Base-by-base conservation (phyloP, 2,113 vertebrate genomes). In the Gnathochromis pfefferi region DNA sequence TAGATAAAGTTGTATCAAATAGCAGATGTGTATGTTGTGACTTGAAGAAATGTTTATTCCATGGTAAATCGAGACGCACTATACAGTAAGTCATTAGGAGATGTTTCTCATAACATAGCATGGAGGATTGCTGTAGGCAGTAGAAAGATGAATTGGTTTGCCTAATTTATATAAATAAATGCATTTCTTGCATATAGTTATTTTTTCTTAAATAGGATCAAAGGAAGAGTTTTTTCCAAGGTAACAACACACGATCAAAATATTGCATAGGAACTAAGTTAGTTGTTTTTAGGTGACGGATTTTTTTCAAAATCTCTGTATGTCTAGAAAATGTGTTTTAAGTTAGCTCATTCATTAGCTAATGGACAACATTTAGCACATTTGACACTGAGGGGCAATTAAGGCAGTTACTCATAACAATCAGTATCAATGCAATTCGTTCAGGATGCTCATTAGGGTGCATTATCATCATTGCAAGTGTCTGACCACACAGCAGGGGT, bases 381-480 rank as follows among this genome's bases (percentile, higher is more conserved):
- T 85, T 10, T 85, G 65, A 85, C 80, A 82, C 33, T 8, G 42
- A 49, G 60, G 38, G 23, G 19, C 73, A 87, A 85, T 90, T 73
- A 91, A 65, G 26, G 0, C 7, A 6, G 38, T 79, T 87, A 19
- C 80, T 55, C 17, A 35, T 51, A 85, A 80, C 86, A 88, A 80
- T 87, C 60, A 28, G 35, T 19, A 83, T 81, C 81, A 63, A 38
- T 87, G 68, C 83, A 58, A 31, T 86, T 83, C 5, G 51, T 81
- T 17, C 42, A 35, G 40, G 33, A 51, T 31, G 81, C 85, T 91
- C 79, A 83, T 91, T 90, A 90, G 51, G 51, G 73, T 81, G 83
- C 88, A 81, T 91, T 86, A 93, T 80, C 81, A 33, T 88, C 85
- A 60, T 14, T 45, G 80, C 70, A 63, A 58, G 79, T 38, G 54